These are phyloP conservation scores for Chaetophractus vellerosus DNA, from an alignment of 2,797 vertebrate species.

Conservation along the genomic window DNA sequence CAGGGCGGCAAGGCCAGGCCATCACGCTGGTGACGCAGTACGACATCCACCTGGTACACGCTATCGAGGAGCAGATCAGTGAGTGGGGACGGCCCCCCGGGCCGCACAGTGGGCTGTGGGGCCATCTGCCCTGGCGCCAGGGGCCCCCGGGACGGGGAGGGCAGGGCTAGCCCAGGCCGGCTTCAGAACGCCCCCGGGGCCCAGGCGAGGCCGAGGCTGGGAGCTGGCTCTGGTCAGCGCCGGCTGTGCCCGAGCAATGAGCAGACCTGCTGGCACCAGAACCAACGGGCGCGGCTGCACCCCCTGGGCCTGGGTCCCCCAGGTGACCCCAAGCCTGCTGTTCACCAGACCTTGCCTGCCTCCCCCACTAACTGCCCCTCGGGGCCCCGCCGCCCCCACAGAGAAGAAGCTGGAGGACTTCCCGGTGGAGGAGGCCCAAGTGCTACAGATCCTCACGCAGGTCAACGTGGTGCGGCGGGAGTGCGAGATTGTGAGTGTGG, in stretches of 20 bases:
- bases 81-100: slow-evolving; percentile 76
- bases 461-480: slow-evolving; percentile 96
- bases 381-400: slow-evolving; percentile 71
- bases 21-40: slow-evolving; percentile 98
- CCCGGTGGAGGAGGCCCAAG: slow-evolving; percentile 92
- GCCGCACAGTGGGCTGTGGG: background rate
- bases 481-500: slow-evolving; percentile 95
- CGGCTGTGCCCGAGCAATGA: too few species aligned
- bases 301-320: background rate
- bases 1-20: slow-evolving; percentile 95
- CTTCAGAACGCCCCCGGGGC: background rate
- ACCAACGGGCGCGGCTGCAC: background rate
- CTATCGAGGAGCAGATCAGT: slow-evolving; percentile 96
- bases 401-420: slow-evolving; percentile 95
- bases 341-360: background rate
- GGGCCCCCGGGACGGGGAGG: background rate
- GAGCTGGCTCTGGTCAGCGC: background rate
- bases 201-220: background rate
- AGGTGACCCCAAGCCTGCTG: too few species aligned
- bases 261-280: too few species aligned
- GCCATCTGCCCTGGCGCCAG: accelerated
- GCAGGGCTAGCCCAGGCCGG: too few species aligned
- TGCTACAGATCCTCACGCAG: slow-evolving; percentile 96
- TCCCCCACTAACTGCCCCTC: accelerated
- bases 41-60: slow-evolving; percentile 96